Percentiles rank a stretch among this genome's conserved stretches.
Conservation (phyloP, 2,888 invertebrate genomes). For the Choreutis nemorana region DNA sequence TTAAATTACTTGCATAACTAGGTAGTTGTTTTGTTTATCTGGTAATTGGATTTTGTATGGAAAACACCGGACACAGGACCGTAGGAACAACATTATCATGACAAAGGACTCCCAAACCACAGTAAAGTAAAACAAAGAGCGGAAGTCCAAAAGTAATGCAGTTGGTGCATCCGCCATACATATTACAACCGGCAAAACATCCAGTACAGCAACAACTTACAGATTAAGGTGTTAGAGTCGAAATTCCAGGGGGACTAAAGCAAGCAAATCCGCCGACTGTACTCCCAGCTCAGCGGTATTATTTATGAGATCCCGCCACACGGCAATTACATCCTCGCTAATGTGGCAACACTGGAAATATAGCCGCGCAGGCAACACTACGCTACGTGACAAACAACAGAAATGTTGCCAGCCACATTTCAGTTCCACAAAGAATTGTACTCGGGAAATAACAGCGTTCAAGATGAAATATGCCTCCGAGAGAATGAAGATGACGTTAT, state of each 20-base stretch:
- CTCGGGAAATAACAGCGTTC: slow-evolving; percentile 11
- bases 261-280: slow-evolving; percentile 3
- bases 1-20: too few relatives aligned
- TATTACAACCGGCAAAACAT: slow-evolving; percentile 3
- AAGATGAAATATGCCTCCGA: slow-evolving; percentile 3
- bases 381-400: slow-evolving; percentile 17
- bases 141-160: slow-evolving; percentile 12
- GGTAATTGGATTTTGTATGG: too few relatives aligned
- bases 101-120: not conserved
- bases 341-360: slow-evolving; percentile 30
- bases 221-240: not conserved
- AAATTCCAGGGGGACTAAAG: too few relatives aligned
- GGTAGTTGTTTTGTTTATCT: too few relatives aligned
- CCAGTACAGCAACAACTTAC: not conserved
- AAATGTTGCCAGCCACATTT: slow-evolving; percentile 15
- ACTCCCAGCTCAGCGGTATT: slow-evolving; percentile 14
- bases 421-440: slow-evolving; percentile 3
- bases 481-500: slow-evolving; percentile 7
- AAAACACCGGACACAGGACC: too few relatives aligned
- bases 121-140: slow-evolving; percentile 10
- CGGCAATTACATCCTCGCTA: slow-evolving; percentile 29
- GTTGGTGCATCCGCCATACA: slow-evolving; percentile 15
- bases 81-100: not conserved
- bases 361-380: slow-evolving; percentile 14
- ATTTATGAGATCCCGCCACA: slow-evolving; percentile 27